phyloP scores from a whole-genome alignment of 2,797 vertebrate genomes.

The Alosa sapidissima region DNA sequence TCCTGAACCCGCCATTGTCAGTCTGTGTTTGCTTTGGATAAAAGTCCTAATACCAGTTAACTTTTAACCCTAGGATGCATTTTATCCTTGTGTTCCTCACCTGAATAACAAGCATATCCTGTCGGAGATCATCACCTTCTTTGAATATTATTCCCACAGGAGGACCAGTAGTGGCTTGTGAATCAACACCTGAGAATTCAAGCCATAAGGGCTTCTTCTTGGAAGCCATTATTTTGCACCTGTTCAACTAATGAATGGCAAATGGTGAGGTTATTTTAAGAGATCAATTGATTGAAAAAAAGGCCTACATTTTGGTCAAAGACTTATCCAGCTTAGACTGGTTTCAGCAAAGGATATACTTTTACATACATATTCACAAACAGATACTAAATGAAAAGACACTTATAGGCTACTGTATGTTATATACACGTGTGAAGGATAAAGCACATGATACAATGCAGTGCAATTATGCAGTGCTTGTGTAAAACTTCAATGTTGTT shows the following conservation, averaged over 20 bases:
- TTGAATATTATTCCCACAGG: slow-evolving; percentile 80
- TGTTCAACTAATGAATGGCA: slow-evolving; percentile 64
- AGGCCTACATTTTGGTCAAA: no score
- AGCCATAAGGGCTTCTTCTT: slow-evolving; percentile 83
- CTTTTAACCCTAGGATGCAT: not conserved
- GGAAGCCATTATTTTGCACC: slow-evolving; percentile 78
- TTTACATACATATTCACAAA: not conserved
- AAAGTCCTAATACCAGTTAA: no score
- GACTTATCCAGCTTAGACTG: not conserved
- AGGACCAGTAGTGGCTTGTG: slow-evolving; percentile 54
- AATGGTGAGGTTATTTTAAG: not conserved
- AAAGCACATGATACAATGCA: no score
- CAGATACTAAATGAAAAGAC: not conserved
- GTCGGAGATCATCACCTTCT: slow-evolving; percentile 78
- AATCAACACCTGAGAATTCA: slow-evolving; percentile 72
- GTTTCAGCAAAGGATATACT: not conserved
- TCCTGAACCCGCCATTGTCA: no score
- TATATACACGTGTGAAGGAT: no score
- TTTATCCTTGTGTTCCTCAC: slow-evolving; percentile 45
- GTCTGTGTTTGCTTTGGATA: no score
- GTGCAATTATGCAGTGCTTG: no score
- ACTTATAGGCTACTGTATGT: not conserved
- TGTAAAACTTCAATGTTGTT: no score
- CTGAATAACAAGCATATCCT: slow-evolving; percentile 83
- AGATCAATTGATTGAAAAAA: not conserved